phyloP scores from a whole-genome alignment of 2,888 invertebrate genomes.

The Oscheius sp. region DNA sequence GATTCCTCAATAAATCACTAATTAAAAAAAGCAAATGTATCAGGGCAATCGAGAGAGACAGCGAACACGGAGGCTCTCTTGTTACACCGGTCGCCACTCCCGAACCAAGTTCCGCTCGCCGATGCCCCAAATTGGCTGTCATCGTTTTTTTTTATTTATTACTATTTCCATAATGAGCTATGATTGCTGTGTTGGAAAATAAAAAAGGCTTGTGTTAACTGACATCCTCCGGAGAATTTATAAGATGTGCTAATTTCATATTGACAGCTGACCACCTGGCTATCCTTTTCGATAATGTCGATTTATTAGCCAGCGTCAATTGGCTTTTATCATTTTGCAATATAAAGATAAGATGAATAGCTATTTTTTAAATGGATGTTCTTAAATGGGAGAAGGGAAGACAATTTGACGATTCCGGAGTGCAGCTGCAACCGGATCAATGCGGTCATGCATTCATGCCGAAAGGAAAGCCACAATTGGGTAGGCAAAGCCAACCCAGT shows the following conservation, averaged over 20 bases:
- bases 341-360: too few relatives aligned
- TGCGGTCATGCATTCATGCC: too few relatives aligned
- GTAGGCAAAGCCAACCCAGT: too few relatives aligned
- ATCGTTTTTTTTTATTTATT: background rate
- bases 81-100: background rate
- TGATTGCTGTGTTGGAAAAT: background rate
- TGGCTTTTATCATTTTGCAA: too few relatives aligned
- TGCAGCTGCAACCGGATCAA: too few relatives aligned
- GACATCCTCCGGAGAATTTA: background rate
- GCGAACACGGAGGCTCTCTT: constrained; percentile 9
- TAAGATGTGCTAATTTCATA: background rate
- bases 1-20: constrained; percentile 13
- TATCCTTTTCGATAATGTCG: too few relatives aligned
- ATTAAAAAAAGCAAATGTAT: constrained; percentile 13
- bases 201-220: too few relatives aligned
- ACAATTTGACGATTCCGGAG: too few relatives aligned
- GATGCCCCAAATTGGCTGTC: constrained; percentile 5
- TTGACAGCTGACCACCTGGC: background rate
- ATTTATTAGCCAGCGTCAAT: too few relatives aligned
- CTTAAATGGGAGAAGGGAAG: too few relatives aligned
- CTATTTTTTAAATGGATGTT: too few relatives aligned
- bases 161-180: background rate
- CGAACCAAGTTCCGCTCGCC: background rate
- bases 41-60: background rate
- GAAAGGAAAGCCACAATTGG: too few relatives aligned